Conservation (phyloP, 2,113 vertebrate genomes). For the Cyrtonyx montezumae region DNA sequence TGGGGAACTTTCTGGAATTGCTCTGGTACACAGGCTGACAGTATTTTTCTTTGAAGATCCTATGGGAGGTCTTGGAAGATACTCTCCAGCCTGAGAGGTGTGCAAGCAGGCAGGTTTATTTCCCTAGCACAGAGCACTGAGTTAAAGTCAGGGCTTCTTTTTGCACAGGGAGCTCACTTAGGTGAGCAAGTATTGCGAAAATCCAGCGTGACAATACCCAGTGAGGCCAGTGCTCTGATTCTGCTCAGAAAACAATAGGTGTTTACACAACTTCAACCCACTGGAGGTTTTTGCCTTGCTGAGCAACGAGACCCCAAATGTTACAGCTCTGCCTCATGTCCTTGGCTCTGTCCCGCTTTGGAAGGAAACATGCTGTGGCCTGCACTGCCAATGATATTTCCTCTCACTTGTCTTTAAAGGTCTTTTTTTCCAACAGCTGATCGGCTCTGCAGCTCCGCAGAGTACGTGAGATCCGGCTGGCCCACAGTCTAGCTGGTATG, state of each 20-base stretch:
- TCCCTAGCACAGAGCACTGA: accelerated
- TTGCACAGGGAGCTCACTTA: background rate
- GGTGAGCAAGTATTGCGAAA: background rate
- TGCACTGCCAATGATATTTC: slow-evolving; percentile 59
- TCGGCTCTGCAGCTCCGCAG: slow-evolving; percentile 41
- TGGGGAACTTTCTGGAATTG: background rate
- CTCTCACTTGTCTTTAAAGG: slow-evolving; percentile 52
- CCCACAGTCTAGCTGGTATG: slow-evolving; percentile 59
- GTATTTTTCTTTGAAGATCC: background rate
- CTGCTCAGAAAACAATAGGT: slow-evolving; percentile 16
- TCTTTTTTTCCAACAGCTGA: slow-evolving; percentile 70
- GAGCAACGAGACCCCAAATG: slow-evolving; percentile 43
- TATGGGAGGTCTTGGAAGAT: background rate
- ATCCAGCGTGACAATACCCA: background rate
- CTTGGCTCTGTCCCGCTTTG: slow-evolving; percentile 58
- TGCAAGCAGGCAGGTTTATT: background rate
- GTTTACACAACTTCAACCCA: slow-evolving; percentile 49
- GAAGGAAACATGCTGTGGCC: slow-evolving; percentile 19
- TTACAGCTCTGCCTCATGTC: slow-evolving; percentile 57
- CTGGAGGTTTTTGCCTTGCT: slow-evolving; percentile 39
- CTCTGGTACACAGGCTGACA: background rate
- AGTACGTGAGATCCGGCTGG: slow-evolving; percentile 69
- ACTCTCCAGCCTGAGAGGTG: background rate
- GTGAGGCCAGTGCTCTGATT: background rate
- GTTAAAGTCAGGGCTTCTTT: background rate